A percentile compares a stretch with the other conserved stretches of the same genome.
Conservation (phyloP, 2,888 invertebrate species). For the Dioctria linearis region DNA sequence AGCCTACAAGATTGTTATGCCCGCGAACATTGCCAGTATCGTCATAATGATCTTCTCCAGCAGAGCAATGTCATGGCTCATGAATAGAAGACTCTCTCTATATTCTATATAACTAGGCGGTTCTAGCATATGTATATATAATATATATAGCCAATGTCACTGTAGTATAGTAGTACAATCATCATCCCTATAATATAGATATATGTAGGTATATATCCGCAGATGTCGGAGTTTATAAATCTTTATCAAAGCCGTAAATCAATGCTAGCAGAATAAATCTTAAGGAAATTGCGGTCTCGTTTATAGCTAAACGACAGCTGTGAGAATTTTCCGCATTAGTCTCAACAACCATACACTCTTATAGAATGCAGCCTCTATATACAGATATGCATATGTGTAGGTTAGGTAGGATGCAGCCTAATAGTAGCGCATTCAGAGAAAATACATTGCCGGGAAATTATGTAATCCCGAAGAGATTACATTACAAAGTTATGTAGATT, state of each 20-base stretch:
- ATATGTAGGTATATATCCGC: background rate
- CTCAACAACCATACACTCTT: background rate
- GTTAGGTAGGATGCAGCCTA: background rate
- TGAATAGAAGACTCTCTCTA: slow-evolving; percentile 24
- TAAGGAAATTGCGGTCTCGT: slow-evolving; percentile 51
- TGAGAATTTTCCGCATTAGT: slow-evolving; percentile 55
- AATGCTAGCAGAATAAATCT: slow-evolving; percentile 56
- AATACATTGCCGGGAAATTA: slow-evolving; percentile 33
- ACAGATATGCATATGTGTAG: background rate
- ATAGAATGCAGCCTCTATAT: background rate
- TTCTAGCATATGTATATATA: background rate
- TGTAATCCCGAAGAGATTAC: slow-evolving; percentile 48
- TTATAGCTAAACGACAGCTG: slow-evolving; percentile 52
- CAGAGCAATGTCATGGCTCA: slow-evolving; percentile 42
- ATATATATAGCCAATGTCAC: no score
- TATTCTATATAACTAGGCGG: background rate
- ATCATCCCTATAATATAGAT: no score
- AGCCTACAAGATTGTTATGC: slow-evolving; percentile 39
- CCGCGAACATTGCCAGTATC: background rate
- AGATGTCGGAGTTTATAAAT: slow-evolving; percentile 37
- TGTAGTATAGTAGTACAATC: no score
- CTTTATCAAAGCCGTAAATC: slow-evolving; percentile 55
- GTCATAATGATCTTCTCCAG: slow-evolving; percentile 28
- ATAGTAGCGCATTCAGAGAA: background rate
- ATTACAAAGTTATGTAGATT: slow-evolving; percentile 49